Conservation (phyloP, 2,113 vertebrate species). For the Scomber japonicus region DNA sequence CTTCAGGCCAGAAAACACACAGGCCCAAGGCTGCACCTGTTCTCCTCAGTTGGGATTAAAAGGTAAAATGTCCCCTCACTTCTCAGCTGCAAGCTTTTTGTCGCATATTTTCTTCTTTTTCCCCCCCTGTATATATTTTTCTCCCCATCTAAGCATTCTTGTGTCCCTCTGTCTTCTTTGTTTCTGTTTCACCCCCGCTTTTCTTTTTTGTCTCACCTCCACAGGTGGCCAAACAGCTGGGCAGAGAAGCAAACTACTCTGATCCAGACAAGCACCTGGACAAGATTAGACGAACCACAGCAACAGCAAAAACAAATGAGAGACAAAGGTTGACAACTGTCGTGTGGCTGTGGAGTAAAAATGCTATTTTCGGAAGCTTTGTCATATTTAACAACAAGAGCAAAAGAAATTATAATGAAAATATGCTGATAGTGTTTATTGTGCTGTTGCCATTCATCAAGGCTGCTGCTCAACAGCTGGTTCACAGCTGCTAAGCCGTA, state of each 20-base stretch:
- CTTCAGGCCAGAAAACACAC: slow-evolving; percentile 26
- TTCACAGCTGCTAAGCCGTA: not conserved
- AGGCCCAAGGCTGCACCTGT: slow-evolving; percentile 39
- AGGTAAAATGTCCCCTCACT: slow-evolving; percentile 25
- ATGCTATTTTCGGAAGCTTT: not conserved
- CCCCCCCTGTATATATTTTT: not conserved
- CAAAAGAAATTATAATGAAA: not conserved
- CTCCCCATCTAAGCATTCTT: not conserved
- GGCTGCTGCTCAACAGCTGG: slow-evolving; percentile 7
- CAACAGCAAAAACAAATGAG: slow-evolving; percentile 45
- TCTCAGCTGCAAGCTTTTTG: slow-evolving; percentile 3
- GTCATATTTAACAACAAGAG: not conserved
- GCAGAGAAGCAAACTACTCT: slow-evolving; percentile 39
- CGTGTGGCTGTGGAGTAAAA: not conserved
- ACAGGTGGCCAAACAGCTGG: slow-evolving; percentile 73
- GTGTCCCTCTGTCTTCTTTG: not conserved
- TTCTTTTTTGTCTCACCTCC: slow-evolving; percentile 54
- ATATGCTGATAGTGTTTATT: not conserved
- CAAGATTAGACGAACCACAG: slow-evolving; percentile 29
- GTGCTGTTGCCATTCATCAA: not conserved
- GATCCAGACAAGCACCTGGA: slow-evolving; percentile 65
- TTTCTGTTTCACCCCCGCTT: slow-evolving; percentile 1
- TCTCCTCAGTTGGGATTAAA: slow-evolving; percentile 13
- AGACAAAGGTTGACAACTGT: slow-evolving; percentile 13
- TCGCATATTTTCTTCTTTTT: not conserved